These are phyloP conservation scores for Alloscopus bannaensis DNA, from an alignment of 2,888 invertebrate genomes.

Conservation along the genomic window DNA sequence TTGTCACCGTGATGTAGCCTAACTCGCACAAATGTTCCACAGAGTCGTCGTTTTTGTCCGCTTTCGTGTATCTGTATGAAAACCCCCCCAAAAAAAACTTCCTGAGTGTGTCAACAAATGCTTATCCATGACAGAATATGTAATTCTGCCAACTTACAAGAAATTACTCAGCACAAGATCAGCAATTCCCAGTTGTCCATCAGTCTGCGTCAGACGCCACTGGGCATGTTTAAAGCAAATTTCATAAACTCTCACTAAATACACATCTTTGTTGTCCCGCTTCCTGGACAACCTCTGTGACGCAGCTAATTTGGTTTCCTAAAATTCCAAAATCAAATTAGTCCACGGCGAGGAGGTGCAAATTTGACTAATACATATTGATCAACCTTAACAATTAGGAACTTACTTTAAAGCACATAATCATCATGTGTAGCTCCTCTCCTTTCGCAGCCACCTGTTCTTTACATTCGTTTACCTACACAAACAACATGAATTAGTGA, in stretches of 20 bases:
- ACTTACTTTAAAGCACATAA: conserved; percentile 87
- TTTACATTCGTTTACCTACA: conserved; percentile 90
- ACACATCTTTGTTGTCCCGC: conserved; percentile 83
- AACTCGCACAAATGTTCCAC: conserved; percentile 97
- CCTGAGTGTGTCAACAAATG: background rate
- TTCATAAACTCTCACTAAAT: conserved; percentile 88
- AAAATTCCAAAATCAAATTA: background rate
- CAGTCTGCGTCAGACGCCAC: conserved; percentile 97
- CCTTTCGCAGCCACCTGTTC: conserved; percentile 90
- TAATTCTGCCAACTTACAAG: conserved; percentile 79
- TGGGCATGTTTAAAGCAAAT: conserved; percentile 99
- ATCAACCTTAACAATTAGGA: background rate
- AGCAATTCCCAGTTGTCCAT: conserved; percentile 98
- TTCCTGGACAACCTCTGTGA: conserved; percentile 72
- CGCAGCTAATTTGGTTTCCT: conserved; percentile 73
- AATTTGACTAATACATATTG: background rate
- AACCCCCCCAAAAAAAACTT: background rate
- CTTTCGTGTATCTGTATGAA: conserved; percentile 88
- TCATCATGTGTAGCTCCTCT: conserved; percentile 96
- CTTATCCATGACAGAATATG: background rate
- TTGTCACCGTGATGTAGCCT: conserved; percentile 96
- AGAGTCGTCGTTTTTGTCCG: conserved; percentile 96
- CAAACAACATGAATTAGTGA: background rate
- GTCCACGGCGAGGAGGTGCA: background rate
- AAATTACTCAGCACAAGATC: conserved; percentile 97